Percentiles rank a stretch among this genome's conserved stretches.
These are phyloP conservation scores for Drosophila lini DNA, from an alignment of 1,140 invertebrate genomes.

Conservation along the genomic window DNA sequence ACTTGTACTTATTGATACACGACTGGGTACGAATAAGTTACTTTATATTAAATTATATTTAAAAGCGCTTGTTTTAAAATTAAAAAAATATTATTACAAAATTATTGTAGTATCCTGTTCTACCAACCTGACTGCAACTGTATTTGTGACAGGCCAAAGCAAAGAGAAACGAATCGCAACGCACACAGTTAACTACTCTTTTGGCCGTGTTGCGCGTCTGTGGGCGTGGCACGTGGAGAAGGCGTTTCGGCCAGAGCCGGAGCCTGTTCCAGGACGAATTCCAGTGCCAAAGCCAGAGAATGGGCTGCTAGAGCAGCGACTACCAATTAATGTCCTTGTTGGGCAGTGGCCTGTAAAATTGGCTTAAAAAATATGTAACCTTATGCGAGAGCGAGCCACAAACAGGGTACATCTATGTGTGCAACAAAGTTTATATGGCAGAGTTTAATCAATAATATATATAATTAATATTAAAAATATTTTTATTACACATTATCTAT, in stretches of 20 bases:
- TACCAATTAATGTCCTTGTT: conserved; percentile 84
- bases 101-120: neutral
- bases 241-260: conserved; percentile 20
- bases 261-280: conserved; percentile 11
- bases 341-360: conserved; percentile 83
- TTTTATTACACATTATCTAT: neutral
- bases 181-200: conserved; percentile 72
- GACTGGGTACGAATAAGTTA: neutral
- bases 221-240: conserved; percentile 31
- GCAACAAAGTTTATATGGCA: conserved; percentile 6
- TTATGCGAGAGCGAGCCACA: conserved; percentile 65
- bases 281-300: conserved; percentile 18
- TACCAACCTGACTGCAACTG: conserved; percentile 18
- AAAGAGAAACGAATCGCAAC: conserved; percentile 47
- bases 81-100: neutral
- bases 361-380: conserved; percentile 83
- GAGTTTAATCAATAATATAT: neutral
- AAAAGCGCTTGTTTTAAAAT: neutral
- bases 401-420: conserved; percentile 9
- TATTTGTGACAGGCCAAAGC: conserved; percentile 4
- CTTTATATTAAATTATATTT: neutral
- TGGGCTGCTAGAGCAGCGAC: conserved; percentile 40
- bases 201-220: conserved; percentile 59
- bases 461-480: neutral
- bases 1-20: neutral